A percentile compares a stretch with the other conserved stretches of the same genome.
Evolutionary conservation across 2,888 invertebrate species (phyloP).

Genomic region (Crocallis elinguaria): DNA sequence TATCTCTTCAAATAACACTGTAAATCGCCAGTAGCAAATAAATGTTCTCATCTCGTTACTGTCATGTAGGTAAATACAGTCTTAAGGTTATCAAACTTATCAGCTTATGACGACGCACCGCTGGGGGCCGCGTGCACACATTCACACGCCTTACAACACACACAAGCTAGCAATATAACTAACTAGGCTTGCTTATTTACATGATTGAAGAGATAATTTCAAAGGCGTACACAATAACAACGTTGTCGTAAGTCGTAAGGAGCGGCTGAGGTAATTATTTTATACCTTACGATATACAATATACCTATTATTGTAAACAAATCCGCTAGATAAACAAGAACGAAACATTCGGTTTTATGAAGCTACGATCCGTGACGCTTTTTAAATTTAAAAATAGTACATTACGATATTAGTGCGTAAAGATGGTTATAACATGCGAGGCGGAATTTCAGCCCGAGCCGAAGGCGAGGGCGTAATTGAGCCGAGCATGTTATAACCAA

Average conservation of each 20-base stretch:
- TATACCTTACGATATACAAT: background rate
- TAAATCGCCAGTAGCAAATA: background rate
- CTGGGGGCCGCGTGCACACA: conserved; percentile 49
- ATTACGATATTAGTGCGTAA: too few relatives aligned
- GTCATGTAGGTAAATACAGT: background rate
- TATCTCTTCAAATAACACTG: background rate
- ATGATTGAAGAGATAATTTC: background rate
- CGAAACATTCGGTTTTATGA: too few relatives aligned
- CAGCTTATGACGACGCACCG: conserved; percentile 22
- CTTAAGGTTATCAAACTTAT: conserved; percentile 20
- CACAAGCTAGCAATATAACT: background rate
- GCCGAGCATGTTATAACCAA: too few relatives aligned
- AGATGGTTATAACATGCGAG: too few relatives aligned
- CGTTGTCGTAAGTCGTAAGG: too few relatives aligned
- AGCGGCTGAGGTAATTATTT: too few relatives aligned
- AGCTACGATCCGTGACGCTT: too few relatives aligned
- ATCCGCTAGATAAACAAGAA: too few relatives aligned
- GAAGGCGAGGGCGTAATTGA: too few relatives aligned
- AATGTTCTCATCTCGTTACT: background rate
- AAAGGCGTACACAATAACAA: background rate
- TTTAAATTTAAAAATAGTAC: too few relatives aligned
- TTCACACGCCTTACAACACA: background rate
- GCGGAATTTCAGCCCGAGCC: too few relatives aligned
- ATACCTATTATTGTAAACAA: background rate
- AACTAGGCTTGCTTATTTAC: background rate